Evolutionary conservation across 2,797 vertebrate species (phyloP).

Genomic region (Lagorchestes hirsutus): DNA sequence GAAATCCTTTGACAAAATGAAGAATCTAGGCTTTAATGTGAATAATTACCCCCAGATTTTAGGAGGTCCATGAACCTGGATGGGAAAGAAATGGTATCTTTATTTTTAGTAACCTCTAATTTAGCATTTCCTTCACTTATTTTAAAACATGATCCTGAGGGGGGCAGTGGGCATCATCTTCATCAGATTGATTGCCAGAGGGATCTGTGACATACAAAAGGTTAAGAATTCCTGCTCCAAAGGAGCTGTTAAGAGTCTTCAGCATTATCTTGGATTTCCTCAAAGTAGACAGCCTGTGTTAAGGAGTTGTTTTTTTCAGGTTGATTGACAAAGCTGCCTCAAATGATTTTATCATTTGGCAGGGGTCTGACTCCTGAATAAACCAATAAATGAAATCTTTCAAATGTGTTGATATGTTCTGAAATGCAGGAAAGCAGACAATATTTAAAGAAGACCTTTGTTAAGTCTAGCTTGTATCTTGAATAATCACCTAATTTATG

Average conservation of each 20-base stretch:
- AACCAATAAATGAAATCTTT: neutral
- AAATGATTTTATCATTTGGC: neutral
- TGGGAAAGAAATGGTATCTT: neutral
- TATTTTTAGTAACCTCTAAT: neutral
- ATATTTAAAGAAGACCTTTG: no score
- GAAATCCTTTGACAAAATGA: neutral
- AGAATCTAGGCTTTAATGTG: neutral
- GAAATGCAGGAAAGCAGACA: neutral
- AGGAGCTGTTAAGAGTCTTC: neutral
- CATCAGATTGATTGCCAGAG: neutral
- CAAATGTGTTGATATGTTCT: neutral
- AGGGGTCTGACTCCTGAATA: neutral
- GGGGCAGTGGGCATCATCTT: neutral
- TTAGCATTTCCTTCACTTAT: neutral
- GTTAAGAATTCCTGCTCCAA: neutral
- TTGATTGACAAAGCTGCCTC: neutral
- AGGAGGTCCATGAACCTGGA: neutral
- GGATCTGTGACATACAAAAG: neutral
- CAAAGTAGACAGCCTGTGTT: neutral
- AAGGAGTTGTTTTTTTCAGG: neutral
- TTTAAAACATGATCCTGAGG: neutral
- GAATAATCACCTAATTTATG: neutral
- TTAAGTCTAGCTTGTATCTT: neutral
- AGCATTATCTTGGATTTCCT: neutral
- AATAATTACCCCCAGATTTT: neutral